phyloP scores from a whole-genome alignment of 2,888 invertebrate species.

The Eilema caniola region DNA sequence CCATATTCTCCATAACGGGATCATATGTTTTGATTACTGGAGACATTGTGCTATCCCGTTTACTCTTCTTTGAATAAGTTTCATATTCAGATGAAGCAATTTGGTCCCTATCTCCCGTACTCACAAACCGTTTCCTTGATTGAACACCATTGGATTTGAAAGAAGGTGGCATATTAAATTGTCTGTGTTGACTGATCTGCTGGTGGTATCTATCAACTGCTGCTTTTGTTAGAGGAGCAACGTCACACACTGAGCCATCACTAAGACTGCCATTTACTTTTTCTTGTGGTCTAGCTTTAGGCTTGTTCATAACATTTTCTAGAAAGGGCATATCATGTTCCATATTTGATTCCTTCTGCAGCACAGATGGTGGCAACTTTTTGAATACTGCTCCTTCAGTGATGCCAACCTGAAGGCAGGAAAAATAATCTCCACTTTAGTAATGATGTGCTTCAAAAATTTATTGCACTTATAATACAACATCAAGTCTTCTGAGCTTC shows the following conservation, averaged over 20 bases:
- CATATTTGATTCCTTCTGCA: slow-evolving; percentile 75
- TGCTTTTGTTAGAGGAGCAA: slow-evolving; percentile 64
- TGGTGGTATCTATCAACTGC: slow-evolving; percentile 70
- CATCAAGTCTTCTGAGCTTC: slow-evolving; percentile 83
- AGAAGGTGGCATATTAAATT: slow-evolving; percentile 58
- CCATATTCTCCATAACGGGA: slow-evolving; percentile 82
- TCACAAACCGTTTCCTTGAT: slow-evolving; percentile 68
- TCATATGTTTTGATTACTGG: slow-evolving; percentile 60
- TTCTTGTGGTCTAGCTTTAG: slow-evolving; percentile 58
- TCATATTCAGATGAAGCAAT: slow-evolving; percentile 76
- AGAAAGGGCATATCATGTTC: slow-evolving; percentile 70
- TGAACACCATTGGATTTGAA: slow-evolving; percentile 61
- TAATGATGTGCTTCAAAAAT: slow-evolving; percentile 83
- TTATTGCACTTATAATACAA: slow-evolving; percentile 73
- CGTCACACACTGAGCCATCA: slow-evolving; percentile 77
- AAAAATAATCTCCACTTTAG: slow-evolving; percentile 87
- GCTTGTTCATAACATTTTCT: slow-evolving; percentile 61
- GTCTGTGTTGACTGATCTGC: slow-evolving; percentile 59
- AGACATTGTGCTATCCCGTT: slow-evolving; percentile 59
- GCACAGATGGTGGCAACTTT: slow-evolving; percentile 82
- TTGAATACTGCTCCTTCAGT: slow-evolving; percentile 85
- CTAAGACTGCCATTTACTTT: slow-evolving; percentile 74
- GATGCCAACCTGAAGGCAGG: slow-evolving; percentile 87
- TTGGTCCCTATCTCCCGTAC: slow-evolving; percentile 72
- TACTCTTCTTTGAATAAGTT: slow-evolving; percentile 68